Evolutionary conservation across 2,888 invertebrate genomes (phyloP), one percentile per base, ranked within the genome.

Genomic region (Caenorhabditis afra): DNA sequence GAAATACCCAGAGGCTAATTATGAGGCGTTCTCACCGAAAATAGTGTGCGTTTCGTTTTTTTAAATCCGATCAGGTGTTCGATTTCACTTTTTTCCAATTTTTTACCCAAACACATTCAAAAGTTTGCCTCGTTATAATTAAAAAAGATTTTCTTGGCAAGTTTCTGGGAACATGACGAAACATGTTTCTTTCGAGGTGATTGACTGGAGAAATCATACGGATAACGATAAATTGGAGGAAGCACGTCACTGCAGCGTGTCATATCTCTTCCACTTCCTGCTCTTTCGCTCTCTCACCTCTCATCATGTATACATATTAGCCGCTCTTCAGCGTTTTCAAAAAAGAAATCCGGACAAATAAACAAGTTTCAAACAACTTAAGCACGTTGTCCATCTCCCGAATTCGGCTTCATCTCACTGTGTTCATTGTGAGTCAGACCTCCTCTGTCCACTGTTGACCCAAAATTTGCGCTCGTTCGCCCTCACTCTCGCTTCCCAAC

Each of bases 331-430:
- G n/a, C 22, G 18, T 18, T 39, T n/a, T 47, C 47, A 50, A 16
- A 52, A 22, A 50, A 61, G 62, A 68, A 68, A 71, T 71, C 62
- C 71, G 71, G 71, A 73, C 73, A 62, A 73, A 64, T 58, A 73
- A 73, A 73, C 73, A 73, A 47, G 64, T 52, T 73, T 64, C 58
- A 58, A 73, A 73, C 73, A 73, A 64, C 64, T 73, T 64, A 58
- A 64, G 73, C 73, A 64, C 64, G 64, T 29, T 29, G 29, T 29
- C 29, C 29, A 29, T 58, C 58, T n/a, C n/a, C n/a, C 58, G 8
- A 45, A 65, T 58, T 64, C 73, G 64, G 73, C 58, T 58, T 57
- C 64, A 49, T 62, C 64, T 68, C 37, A 20, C 20, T 49, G 37
- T 64, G 22, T 52, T 62, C 61, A 71, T 64, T 73, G 73, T 73